Evolutionary conservation across 2,888 invertebrate genomes (phyloP).

Genomic region (Gymnocheta viridis): DNA sequence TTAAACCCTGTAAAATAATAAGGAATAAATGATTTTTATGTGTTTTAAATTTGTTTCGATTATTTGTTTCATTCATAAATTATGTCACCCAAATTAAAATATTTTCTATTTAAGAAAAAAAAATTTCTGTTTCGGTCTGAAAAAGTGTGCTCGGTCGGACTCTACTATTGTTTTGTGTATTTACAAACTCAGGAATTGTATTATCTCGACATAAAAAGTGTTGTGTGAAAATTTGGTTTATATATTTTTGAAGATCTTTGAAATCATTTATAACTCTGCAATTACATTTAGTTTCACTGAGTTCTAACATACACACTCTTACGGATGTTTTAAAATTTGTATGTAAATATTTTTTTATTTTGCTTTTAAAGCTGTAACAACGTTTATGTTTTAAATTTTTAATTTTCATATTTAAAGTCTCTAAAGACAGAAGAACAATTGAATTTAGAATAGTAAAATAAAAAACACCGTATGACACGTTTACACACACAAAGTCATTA

Average conservation of each 20-base stretch:
- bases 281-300: slow-evolving; percentile 29
- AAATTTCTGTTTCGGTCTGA: no score
- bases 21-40: no score
- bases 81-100: no score
- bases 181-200: background rate
- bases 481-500: slow-evolving; percentile 10
- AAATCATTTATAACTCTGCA: background rate
- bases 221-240: background rate
- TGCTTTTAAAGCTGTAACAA: background rate
- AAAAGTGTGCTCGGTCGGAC: no score
- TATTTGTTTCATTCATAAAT: no score
- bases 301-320: background rate
- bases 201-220: background rate
- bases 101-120: no score
- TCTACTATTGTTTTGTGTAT: no score
- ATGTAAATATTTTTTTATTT: background rate
- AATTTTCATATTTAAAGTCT: slow-evolving; percentile 14
- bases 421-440: slow-evolving; percentile 12
- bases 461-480: background rate
- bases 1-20: no score
- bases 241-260: background rate
- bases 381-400: slow-evolving; percentile 22
- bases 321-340: slow-evolving; percentile 8
- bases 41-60: no score
- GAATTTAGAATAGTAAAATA: background rate